Percentiles rank a stretch among this genome's conserved stretches.
phyloP scores from a whole-genome alignment of 2,888 invertebrate genomes.

The Pocota personata region DNA sequence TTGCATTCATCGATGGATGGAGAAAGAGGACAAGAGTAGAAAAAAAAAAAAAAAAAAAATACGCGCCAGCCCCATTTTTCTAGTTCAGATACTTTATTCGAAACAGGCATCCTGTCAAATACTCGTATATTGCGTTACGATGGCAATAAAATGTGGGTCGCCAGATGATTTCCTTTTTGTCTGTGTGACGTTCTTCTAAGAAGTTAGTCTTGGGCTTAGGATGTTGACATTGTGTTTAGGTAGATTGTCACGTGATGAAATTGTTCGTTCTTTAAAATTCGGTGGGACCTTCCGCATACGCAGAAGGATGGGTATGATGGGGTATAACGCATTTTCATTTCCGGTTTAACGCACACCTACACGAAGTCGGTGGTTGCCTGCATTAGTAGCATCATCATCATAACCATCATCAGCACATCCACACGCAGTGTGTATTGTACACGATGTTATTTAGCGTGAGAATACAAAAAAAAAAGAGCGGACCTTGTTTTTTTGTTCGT shows the following conservation, averaged over 20 bases:
- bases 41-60: not conserved
- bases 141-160: slow-evolving; percentile 68
- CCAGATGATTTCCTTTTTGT: slow-evolving; percentile 45
- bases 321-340: slow-evolving; percentile 48
- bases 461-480: slow-evolving; percentile 59
- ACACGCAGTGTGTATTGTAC: slow-evolving; percentile 63
- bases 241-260: slow-evolving; percentile 49
- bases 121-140: slow-evolving; percentile 51
- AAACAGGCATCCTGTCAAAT: slow-evolving; percentile 51
- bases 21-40: not conserved
- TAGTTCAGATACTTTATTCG: slow-evolving; percentile 51
- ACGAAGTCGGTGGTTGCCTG: slow-evolving; percentile 19
- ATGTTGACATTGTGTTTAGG: slow-evolving; percentile 60
- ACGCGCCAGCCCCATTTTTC: slow-evolving; percentile 55
- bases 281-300: not conserved
- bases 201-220: slow-evolving; percentile 40
- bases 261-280: not conserved
- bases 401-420: slow-evolving; percentile 42
- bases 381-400: slow-evolving; percentile 56
- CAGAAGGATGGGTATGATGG: not conserved
- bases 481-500: slow-evolving; percentile 38
- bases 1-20: slow-evolving; percentile 2
- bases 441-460: slow-evolving; percentile 73
- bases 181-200: slow-evolving; percentile 41
- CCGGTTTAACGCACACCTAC: slow-evolving; percentile 65